Evolutionary conservation across 2,797 vertebrate genomes (phyloP), one percentile per base, ranked within the genome.

Genomic region (Malurus splendens): DNA sequence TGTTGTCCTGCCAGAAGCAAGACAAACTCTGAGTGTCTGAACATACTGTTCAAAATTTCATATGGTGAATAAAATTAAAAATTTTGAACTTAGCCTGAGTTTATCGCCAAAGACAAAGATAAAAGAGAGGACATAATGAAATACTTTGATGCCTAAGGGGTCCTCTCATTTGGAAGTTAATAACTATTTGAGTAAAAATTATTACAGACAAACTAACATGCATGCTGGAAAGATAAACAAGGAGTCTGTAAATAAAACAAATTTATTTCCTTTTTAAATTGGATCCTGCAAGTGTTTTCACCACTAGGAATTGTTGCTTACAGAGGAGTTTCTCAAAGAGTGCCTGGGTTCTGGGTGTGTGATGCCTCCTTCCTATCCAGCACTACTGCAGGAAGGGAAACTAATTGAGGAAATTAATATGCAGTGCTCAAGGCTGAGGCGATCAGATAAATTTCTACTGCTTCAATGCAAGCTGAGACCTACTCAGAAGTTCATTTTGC

Each of bases 341-440:
- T 72, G 27, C 11, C 10, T 38, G 3, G 8, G 4, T n/a, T 27
- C 54, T 10, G 25, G 14, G 4, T 48, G 18, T 33, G 25, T 66
- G 56, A 57, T 70, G 27, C n/a, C 18, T 74, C 68, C 32, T 36
- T 59, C 32, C 2, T 16, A 20, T 47, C 48, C 3, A 2, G 28
- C 16, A 18, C 19, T 77, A 22, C 18, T 30, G 8, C n/a, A 36
- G 59, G 27, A 80, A 82, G 25, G 55, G 71, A 89, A 89, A 33
- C 14, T 64, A 50, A 70, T 36, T 28, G 18, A 62, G n/a, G 32
- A 85, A 80, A 80, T 68, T 68, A 85, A 72, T 38, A 78, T 32
- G 27, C 2, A 2, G 6, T 36, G 30, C 56, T 78, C 59, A 70
- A 55, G 62, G 48, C 48, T 0, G 0, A 77, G 24, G 14, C 0